Percentiles rank a stretch among this genome's conserved stretches.
Evolutionary conservation across 2,888 invertebrate species (phyloP).

Genomic region (Platypus cylindrus): DNA sequence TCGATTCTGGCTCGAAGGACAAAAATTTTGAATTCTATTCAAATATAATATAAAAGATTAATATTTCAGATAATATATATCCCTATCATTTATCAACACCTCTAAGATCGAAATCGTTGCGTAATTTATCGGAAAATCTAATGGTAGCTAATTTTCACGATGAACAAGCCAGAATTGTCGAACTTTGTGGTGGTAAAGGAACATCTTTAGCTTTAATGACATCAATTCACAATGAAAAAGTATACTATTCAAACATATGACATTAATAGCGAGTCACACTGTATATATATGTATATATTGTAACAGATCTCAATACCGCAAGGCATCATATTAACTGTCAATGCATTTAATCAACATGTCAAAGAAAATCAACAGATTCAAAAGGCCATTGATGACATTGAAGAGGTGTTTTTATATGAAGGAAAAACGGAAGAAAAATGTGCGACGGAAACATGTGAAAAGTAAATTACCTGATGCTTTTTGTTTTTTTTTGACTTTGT

Average conservation of each 20-base stretch:
- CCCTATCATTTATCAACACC: slow-evolving; percentile 16
- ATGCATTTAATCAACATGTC: slow-evolving; percentile 48
- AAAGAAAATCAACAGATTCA: slow-evolving; percentile 35
- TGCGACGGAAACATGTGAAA: slow-evolving; percentile 40
- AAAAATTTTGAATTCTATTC: too few relatives aligned
- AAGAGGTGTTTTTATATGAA: slow-evolving; percentile 40
- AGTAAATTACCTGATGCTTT: slow-evolving; percentile 31
- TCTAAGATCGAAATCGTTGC: slow-evolving; percentile 16
- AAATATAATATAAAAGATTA: too few relatives aligned
- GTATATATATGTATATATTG: neutral
- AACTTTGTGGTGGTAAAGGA: slow-evolving; percentile 66
- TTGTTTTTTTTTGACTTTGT: too few relatives aligned
- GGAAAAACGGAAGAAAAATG: slow-evolving; percentile 38
- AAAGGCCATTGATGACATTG: slow-evolving; percentile 39
- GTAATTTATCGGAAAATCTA: slow-evolving; percentile 12
- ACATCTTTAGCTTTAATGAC: slow-evolving; percentile 57
- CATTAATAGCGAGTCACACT: neutral
- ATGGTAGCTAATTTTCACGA: slow-evolving; percentile 34
- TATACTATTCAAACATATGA: slow-evolving; percentile 26
- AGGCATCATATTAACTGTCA: slow-evolving; percentile 57
- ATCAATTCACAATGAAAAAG: slow-evolving; percentile 35
- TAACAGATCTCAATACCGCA: slow-evolving; percentile 43
- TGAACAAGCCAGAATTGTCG: slow-evolving; percentile 39
- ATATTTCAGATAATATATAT: slow-evolving; percentile 4
- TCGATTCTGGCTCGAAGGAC: too few relatives aligned